Percentiles rank a stretch among this genome's conserved stretches.
Conservation (phyloP, 1,140 invertebrate species). For the Trichonephila clavipes region DNA sequence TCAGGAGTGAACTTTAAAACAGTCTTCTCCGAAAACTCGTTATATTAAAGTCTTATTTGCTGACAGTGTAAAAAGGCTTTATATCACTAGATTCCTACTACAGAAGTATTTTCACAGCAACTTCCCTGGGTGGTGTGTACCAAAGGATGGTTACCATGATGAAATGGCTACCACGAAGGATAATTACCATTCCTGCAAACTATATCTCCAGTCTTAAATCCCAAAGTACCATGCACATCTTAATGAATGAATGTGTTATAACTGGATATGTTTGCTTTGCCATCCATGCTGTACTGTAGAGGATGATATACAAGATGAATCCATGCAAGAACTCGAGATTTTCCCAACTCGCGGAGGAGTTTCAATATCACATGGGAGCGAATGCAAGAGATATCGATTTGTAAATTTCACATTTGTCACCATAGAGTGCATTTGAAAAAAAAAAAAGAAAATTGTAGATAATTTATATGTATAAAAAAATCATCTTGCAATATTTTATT, state of each 20-base stretch:
- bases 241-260: neutral
- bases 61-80: neutral
- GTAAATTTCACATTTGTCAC: slow-evolving; percentile 50
- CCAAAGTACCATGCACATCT: neutral
- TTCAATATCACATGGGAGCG: neutral
- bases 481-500: slow-evolving; percentile 72
- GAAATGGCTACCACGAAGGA: neutral
- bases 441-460: slow-evolving; percentile 52
- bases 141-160: neutral
- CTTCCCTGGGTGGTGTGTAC: neutral
- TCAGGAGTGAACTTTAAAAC: slow-evolving; percentile 16
- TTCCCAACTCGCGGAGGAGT: neutral
- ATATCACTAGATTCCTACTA: neutral
- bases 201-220: neutral
- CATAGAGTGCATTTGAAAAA: slow-evolving; percentile 55
- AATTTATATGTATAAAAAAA: slow-evolving; percentile 70
- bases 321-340: neutral
- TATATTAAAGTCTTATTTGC: too few species aligned
- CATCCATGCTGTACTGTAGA: slow-evolving; percentile 8
- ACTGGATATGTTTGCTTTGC: neutral
- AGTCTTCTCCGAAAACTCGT: too few species aligned
- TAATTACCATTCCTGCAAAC: neutral
- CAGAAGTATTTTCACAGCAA: neutral
- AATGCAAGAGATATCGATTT: slow-evolving; percentile 22
- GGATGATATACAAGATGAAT: neutral